phyloP scores from a whole-genome alignment of 2,888 invertebrate species.

The Pomacea canaliculata region DNA sequence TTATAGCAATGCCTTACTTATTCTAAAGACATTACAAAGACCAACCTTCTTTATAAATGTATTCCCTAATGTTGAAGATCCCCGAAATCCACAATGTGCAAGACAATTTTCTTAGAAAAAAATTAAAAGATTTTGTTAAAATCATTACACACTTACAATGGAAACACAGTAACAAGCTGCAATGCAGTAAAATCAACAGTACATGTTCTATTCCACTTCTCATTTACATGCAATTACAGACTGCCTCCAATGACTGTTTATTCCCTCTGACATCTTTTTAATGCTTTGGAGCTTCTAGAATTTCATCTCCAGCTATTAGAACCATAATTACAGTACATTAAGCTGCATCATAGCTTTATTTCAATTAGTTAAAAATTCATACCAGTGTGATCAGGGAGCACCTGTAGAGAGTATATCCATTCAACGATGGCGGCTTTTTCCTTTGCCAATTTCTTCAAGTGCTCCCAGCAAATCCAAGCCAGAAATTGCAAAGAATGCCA shows the following conservation, averaged over 20 bases:
- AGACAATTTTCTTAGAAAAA: constrained; percentile 24
- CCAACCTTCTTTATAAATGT: constrained; percentile 33
- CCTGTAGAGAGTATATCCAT: constrained; percentile 92
- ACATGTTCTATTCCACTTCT: too few relatives aligned
- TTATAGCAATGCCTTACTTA: too few relatives aligned
- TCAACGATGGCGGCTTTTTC: constrained; percentile 82
- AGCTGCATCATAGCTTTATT: too few relatives aligned
- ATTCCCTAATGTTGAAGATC: constrained; percentile 64
- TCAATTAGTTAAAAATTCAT: background rate
- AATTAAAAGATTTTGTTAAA: background rate
- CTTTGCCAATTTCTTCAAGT: constrained; percentile 78
- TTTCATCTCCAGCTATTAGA: too few relatives aligned
- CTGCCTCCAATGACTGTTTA: too few relatives aligned
- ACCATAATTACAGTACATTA: too few relatives aligned
- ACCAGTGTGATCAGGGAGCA: constrained; percentile 75
- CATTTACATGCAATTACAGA: too few relatives aligned
- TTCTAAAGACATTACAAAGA: too few relatives aligned
- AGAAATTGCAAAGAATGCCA: constrained; percentile 87
- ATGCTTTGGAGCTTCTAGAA: too few relatives aligned
- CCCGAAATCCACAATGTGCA: constrained; percentile 68
- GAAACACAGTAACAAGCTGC: too few relatives aligned
- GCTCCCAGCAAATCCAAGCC: constrained; percentile 89
- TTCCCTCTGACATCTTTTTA: too few relatives aligned
- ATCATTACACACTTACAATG: background rate
- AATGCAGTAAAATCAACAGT: too few relatives aligned